These are phyloP conservation scores for Podargus strigoides DNA, from an alignment of 2,797 vertebrate species.

Conservation along the genomic window DNA sequence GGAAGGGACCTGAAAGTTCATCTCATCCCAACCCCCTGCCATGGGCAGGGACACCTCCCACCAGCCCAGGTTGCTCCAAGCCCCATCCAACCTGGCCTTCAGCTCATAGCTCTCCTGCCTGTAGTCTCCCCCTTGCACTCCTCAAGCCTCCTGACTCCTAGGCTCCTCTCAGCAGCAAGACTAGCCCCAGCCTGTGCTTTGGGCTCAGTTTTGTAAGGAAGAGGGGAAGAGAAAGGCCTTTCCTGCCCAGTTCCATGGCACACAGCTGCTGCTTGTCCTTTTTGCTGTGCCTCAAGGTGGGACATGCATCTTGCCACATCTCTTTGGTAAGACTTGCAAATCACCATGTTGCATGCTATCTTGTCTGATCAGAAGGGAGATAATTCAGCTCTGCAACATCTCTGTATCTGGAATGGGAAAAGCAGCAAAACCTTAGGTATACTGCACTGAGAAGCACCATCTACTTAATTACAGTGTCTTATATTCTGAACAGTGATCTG, in stretches of 20 bases:
- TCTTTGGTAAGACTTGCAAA: neutral
- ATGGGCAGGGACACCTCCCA: too few relatives aligned
- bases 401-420: neutral
- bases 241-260: neutral
- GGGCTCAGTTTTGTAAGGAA: neutral
- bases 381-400: neutral
- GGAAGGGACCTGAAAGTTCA: too few relatives aligned
- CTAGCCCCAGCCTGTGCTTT: neutral
- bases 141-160: neutral
- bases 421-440: neutral
- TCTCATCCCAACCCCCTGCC: too few relatives aligned
- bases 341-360: neutral
- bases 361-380: neutral
- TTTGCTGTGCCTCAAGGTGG: neutral
- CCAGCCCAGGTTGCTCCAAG: too few relatives aligned
- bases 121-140: neutral
- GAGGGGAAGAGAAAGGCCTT: neutral
- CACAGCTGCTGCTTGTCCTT: neutral
- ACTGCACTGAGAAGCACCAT: neutral
- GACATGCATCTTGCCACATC: neutral
- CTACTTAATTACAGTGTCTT: neutral
- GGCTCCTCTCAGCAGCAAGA: neutral
- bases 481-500: neutral
- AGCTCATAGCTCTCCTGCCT: neutral
- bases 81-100: too few relatives aligned